A percentile compares a stretch with the other conserved stretches of the same genome.
Conservation (phyloP, 2,888 invertebrate genomes). For the Harpalus rufipes region DNA sequence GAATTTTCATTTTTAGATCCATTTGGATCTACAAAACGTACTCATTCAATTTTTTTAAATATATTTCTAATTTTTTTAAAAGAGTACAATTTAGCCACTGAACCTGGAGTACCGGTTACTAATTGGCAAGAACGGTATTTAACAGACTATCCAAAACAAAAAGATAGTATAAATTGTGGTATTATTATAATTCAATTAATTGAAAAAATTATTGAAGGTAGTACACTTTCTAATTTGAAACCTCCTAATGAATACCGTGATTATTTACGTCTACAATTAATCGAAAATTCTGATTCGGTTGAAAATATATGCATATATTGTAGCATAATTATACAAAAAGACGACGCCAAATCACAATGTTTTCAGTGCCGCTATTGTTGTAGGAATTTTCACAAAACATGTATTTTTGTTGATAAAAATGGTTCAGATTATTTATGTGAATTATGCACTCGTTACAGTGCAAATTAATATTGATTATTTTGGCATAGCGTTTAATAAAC, state of each 20-base stretch:
- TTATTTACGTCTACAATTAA: neutral
- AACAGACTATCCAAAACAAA: neutral
- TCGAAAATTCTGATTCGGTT: neutral
- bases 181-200: conserved; percentile 2
- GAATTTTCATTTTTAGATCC: conserved; percentile 23
- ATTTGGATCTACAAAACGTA: neutral
- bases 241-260: neutral
- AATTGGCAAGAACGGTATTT: neutral
- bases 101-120: neutral
- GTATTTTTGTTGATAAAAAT: too few species aligned
- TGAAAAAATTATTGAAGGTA: neutral
- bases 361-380: too few species aligned
- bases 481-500: too few species aligned
- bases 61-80: neutral
- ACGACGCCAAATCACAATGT: too few species aligned
- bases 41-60: neutral
- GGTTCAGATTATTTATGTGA: too few species aligned
- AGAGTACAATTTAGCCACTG: neutral
- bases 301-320: neutral
- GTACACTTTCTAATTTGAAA: neutral
- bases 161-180: conserved; percentile 6
- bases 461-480: too few species aligned
- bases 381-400: too few species aligned
- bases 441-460: too few species aligned
- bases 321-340: too few species aligned